phyloP scores from a whole-genome alignment of 2,113 vertebrate species.

The Pantherophis guttatus region DNA sequence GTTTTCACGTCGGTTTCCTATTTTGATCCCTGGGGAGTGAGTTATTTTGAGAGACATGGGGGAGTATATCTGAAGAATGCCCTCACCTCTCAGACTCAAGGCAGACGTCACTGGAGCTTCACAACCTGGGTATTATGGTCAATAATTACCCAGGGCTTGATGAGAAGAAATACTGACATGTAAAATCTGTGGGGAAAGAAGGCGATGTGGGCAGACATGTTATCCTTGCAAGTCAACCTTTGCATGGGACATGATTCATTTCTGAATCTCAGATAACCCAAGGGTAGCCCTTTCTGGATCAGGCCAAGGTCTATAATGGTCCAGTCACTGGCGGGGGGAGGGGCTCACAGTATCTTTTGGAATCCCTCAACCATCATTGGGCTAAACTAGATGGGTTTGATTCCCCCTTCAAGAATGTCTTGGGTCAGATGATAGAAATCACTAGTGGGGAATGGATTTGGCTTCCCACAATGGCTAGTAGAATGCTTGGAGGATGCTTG shows the following conservation, averaged over 20 bases:
- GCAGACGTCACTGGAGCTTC: background rate
- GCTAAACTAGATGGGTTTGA: background rate
- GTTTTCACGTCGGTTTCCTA: background rate
- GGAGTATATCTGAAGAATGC: background rate
- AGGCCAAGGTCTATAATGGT: background rate
- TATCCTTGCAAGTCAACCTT: background rate
- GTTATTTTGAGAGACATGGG: background rate
- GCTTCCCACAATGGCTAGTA: background rate
- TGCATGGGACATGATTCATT: background rate
- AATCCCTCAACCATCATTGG: background rate
- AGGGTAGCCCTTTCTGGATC: background rate
- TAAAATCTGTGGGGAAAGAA: background rate
- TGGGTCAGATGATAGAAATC: background rate
- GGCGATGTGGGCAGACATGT: background rate
- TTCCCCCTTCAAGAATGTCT: background rate
- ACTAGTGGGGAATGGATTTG: background rate
- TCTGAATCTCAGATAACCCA: background rate
- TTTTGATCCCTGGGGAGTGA: background rate
- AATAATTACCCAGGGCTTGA: slow-evolving; percentile 29
- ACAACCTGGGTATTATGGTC: slow-evolving; percentile 44
- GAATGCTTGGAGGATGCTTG: background rate
- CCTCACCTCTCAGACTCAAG: background rate
- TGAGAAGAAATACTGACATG: background rate
- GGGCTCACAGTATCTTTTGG: background rate
- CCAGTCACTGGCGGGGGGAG: background rate